Evolutionary conservation across 2,797 vertebrate species (phyloP), one percentile per base, ranked within the genome.

Genomic region (Heteromormyrus szaboi): DNA sequence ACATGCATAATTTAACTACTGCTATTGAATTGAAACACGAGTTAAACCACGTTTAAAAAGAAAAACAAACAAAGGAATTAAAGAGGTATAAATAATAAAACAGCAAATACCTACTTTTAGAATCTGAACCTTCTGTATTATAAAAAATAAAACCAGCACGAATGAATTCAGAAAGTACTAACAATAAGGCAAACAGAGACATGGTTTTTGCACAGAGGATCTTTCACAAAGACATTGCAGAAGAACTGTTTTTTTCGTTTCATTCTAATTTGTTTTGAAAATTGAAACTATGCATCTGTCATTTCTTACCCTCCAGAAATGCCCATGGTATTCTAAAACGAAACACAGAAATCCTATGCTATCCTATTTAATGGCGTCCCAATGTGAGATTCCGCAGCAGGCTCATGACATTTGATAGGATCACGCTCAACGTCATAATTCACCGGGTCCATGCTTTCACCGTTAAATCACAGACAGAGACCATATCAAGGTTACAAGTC

Each of bases 391-490:
- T 14, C 5, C 5, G n/a, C n/a, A 12, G 22, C 54, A 33, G 6
- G 11, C 37, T 91, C 94, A 93, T 94, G 94, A 95, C 93, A 95
- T 85, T 91, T 91, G 91, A 94, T 92, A 92, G 92, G 94, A 93
- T 92, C 94, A 92, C 94, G 95, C 94, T 95, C 95, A 94, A 95
- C 95, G 94, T 95, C 93, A 95, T 95, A 95, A 95, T 95, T 96
- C 95, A 96, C 93, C 90, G 51, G 93, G 93, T 93, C 93, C 94
- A 94, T 90, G 94, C 95, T 96, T 95, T 94, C 94, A 95, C 90
- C 91, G 93, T 95, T 95, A 95, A 95, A 95, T 95, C 95, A 95
- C 95, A 95, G 95, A 94, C 94, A 94, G 91, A 89, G 92, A 94
- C 94, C 93, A 91, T 95, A 93, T 96, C 95, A 96, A 95, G 95